Evolutionary conservation across 2,113 vertebrate genomes (phyloP).

Genomic region (Setophaga kirtlandii): DNA sequence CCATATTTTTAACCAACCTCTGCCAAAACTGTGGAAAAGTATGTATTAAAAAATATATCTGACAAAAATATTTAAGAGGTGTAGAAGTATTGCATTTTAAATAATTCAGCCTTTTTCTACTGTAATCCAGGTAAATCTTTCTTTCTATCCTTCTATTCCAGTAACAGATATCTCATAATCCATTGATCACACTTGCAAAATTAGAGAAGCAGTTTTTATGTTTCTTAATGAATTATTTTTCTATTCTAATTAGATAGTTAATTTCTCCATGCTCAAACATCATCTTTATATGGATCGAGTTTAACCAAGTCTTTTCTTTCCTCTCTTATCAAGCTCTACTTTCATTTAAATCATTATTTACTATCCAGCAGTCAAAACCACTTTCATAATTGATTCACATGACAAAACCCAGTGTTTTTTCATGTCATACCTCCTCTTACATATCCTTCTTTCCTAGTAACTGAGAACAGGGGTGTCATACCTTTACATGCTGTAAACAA

Average conservation of each 20-base stretch:
- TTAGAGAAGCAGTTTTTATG: neutral
- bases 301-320: neutral
- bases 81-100: neutral
- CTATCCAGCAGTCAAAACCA: neutral
- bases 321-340: neutral
- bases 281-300: neutral
- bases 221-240: neutral
- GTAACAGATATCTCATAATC: neutral
- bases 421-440: neutral
- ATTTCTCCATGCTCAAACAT: neutral
- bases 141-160: neutral
- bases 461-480: neutral
- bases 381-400: neutral
- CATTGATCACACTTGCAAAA: neutral
- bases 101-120: neutral
- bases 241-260: neutral
- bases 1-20: neutral
- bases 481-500: neutral
- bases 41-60: neutral
- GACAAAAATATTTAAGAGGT: neutral
- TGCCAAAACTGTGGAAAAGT: neutral
- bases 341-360: neutral
- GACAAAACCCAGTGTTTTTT: neutral
- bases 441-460: neutral
- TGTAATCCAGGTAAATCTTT: neutral